A percentile compares a stretch with the other conserved stretches of the same genome.
Evolutionary conservation across 2,888 invertebrate species (phyloP).

Genomic region (Nomada flava): DNA sequence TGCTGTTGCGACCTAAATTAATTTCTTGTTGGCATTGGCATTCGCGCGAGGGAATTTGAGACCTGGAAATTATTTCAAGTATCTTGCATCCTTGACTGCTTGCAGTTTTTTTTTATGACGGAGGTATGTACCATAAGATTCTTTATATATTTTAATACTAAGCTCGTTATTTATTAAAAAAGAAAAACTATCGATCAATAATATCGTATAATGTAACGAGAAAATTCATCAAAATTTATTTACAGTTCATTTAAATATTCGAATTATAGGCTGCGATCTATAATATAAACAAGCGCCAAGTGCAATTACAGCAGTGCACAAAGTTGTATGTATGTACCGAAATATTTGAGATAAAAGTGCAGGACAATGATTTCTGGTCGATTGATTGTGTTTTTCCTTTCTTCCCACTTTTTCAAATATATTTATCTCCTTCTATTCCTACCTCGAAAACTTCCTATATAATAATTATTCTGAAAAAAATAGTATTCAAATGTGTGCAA

Average conservation of each 20-base stretch:
- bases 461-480: no score
- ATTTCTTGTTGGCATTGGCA: slow-evolving; percentile 45
- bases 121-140: no score
- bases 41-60: slow-evolving; percentile 7
- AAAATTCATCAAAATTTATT: no score
- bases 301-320: slow-evolving; percentile 69
- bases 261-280: no score
- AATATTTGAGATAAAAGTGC: slow-evolving; percentile 63
- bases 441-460: slow-evolving; percentile 32
- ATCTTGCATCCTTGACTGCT: no score
- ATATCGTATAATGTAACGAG: no score
- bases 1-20: slow-evolving; percentile 38
- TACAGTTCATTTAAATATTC: no score
- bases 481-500: no score
- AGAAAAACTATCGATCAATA: no score
- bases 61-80: neutral
- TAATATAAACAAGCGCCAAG: slow-evolving; percentile 51
- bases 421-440: slow-evolving; percentile 37
- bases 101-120: no score
- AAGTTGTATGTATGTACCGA: slow-evolving; percentile 77
- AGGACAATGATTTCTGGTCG: slow-evolving; percentile 72
- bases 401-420: slow-evolving; percentile 17
- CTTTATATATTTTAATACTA: no score
- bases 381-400: slow-evolving; percentile 51
- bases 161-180: no score